A percentile compares a stretch with the other conserved stretches of the same genome.
Conservation (phyloP, 2,113 vertebrate species). For the Cyanoderma ruficeps region DNA sequence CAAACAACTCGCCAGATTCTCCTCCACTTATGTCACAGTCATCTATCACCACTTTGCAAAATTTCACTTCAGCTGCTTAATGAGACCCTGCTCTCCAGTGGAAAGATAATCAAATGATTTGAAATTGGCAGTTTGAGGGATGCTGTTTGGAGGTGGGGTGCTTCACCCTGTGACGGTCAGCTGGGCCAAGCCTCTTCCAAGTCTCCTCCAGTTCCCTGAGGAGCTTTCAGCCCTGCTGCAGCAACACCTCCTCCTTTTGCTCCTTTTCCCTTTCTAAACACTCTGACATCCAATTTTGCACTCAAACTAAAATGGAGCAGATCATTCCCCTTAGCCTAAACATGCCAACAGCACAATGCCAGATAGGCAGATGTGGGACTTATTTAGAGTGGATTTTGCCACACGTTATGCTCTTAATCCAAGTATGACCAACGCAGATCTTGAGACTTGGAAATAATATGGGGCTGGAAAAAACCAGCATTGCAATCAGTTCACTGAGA, state of each 20-base stretch:
- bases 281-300: not conserved
- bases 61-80: slow-evolving; percentile 15
- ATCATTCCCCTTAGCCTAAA: not conserved
- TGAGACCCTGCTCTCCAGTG: not conserved
- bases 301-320: not conserved
- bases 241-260: not conserved
- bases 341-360: not conserved
- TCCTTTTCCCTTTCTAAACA: not conserved
- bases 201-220: not conserved
- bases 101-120: slow-evolving; percentile 10
- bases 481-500: not conserved
- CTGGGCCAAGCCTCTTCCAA: not conserved
- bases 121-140: slow-evolving; percentile 15
- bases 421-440: slow-evolving; percentile 9
- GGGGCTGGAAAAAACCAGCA: not conserved
- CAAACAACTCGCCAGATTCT: slow-evolving; percentile 22
- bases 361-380: not conserved
- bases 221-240: not conserved
- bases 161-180: not conserved
- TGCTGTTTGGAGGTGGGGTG: not conserved
- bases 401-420: not conserved
- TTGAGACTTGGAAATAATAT: not conserved
- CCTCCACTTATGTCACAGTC: not conserved
- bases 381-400: not conserved
- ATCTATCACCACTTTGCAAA: slow-evolving; percentile 20